These are phyloP conservation scores for Pogonocherus hispidulus DNA, from an alignment of 2,888 invertebrate genomes.

Conservation along the genomic window DNA sequence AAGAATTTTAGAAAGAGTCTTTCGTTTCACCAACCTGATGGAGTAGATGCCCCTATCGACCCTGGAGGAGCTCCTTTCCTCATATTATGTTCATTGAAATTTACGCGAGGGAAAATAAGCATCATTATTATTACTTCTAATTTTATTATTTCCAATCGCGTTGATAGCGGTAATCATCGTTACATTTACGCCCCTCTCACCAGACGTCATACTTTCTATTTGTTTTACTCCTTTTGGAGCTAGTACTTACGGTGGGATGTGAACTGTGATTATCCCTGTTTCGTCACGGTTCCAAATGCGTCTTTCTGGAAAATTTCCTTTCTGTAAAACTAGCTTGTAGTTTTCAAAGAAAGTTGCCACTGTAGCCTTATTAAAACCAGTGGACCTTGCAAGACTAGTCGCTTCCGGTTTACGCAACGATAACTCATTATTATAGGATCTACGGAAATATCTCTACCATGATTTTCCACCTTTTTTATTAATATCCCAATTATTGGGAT, in stretches of 20 bases:
- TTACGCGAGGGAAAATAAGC: constrained; percentile 51
- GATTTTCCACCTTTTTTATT: constrained; percentile 40
- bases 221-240: constrained; percentile 55
- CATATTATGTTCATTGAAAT: constrained; percentile 49
- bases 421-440: constrained; percentile 26
- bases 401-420: constrained; percentile 44
- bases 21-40: constrained; percentile 56
- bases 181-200: constrained; percentile 46
- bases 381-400: constrained; percentile 54
- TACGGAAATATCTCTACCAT: constrained; percentile 39
- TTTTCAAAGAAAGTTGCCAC: constrained; percentile 46
- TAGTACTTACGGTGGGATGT: constrained; percentile 52
- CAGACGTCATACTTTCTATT: constrained; percentile 48
- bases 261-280: constrained; percentile 54
- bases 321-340: constrained; percentile 15
- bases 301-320: constrained; percentile 28
- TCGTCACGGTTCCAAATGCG: constrained; percentile 55
- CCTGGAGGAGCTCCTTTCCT: constrained; percentile 45
- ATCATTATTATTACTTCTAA: constrained; percentile 50
- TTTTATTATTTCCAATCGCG: constrained; percentile 47
- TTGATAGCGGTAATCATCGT: constrained; percentile 52
- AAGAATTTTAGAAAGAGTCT: constrained; percentile 34
- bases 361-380: constrained; percentile 53
- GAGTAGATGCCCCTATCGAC: constrained; percentile 44
- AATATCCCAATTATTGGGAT: constrained; percentile 43